Evolutionary conservation across 53 echinoderm and acorn worm species (phyloP), one percentile per base, ranked within the genome.

Genomic region (Apostichopus leukothele): DNA sequence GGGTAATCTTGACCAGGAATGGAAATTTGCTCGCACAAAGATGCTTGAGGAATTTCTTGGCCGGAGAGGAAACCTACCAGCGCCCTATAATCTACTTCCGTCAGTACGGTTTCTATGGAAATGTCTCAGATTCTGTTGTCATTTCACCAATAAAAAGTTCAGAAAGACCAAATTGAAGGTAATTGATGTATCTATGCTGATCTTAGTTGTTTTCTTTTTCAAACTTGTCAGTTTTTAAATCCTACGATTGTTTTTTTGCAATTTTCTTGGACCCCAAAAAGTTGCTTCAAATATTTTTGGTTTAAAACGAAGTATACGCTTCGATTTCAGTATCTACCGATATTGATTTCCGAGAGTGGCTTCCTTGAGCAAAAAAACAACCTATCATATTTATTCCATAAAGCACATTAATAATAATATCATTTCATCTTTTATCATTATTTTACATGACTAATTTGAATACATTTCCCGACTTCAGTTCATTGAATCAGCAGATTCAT

Each of bases 11-110:
- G 84, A 84, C 66, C 60, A 59, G 27, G 84, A 84, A 55, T 84
- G 84, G 84, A 84, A 84, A 19, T 84, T 84, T 84, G 84, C 84
- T 63, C 84, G 84, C 27, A 84, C 84, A 14, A 59, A 84, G 84
- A 18, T 84, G 57, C 55, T 84, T 11, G 84, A 84, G 60, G 84
- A 63, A 25, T 84, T 59, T 21, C 60, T 84, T 23, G 84, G 84
- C 7, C 9, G 60, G 11, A 54, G 84, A 19, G 84, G 53, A 5
- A 84, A 84, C 63, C 84, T 84, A 7, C 84, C 84, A 7, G 60
- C 84, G 14, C 84, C 84, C 25, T 84, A 60, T 60, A 84, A 84
- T 55, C 25, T 84, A 84, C 57, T 84, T 63, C 84, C 84, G 6
- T 84, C 84, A 57, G 60, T 84, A n/a, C 60, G 84, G 19, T 84